A percentile compares a stretch with the other conserved stretches of the same genome.
Conservation (phyloP, 1,140 invertebrate genomes). For the Trichonephila clavipes region DNA sequence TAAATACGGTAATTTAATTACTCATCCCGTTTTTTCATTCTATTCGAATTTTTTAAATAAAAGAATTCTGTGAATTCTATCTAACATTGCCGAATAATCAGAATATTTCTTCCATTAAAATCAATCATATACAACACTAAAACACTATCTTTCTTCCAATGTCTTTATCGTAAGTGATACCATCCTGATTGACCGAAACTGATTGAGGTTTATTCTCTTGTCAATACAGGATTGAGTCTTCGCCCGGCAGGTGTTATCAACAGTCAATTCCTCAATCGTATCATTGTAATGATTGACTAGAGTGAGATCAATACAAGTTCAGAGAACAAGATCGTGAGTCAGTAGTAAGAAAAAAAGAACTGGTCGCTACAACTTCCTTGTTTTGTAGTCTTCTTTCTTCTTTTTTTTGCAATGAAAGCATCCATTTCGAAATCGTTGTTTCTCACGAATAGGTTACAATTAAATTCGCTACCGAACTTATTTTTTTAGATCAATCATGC, state of each 20-base stretch:
- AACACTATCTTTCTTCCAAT: neutral
- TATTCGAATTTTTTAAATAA: too few species aligned
- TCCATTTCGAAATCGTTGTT: neutral
- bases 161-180: neutral
- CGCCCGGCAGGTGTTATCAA: neutral
- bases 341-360: neutral
- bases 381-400: neutral
- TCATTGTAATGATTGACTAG: neutral
- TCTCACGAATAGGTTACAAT: neutral
- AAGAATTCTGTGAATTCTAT: too few species aligned
- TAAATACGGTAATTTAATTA: too few species aligned
- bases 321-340: slow-evolving; percentile 10
- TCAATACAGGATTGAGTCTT: neutral
- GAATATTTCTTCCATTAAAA: too few species aligned
- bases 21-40: too few species aligned
- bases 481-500: neutral
- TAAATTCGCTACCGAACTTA: neutral
- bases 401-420: neutral
- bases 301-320: neutral
- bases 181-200: neutral
- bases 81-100: too few species aligned
- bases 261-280: neutral
- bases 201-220: neutral
- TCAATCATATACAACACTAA: too few species aligned
- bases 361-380: too few species aligned